These are phyloP conservation scores for Torymus tubicola DNA, from an alignment of 2,888 invertebrate species.

Conservation along the genomic window DNA sequence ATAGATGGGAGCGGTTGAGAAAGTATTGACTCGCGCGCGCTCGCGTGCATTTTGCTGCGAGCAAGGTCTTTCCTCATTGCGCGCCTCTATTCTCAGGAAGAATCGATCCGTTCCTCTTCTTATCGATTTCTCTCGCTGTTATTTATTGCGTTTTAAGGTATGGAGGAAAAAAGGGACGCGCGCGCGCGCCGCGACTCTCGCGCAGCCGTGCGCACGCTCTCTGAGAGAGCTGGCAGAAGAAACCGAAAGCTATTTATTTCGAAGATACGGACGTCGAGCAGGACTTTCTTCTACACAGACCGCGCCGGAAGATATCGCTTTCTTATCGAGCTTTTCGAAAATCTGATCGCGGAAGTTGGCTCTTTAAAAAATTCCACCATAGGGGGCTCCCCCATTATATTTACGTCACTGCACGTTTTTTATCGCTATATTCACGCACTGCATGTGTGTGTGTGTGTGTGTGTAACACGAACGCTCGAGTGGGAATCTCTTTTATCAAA, in stretches of 20 bases:
- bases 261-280: slow-evolving; percentile 44
- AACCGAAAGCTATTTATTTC: slow-evolving; percentile 58
- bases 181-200: neutral
- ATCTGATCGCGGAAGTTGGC: slow-evolving; percentile 31
- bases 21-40: slow-evolving; percentile 37
- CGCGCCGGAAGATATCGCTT: slow-evolving; percentile 31
- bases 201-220: too few species aligned
- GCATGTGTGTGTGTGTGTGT: too few species aligned
- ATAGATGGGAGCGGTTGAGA: slow-evolving; percentile 56
- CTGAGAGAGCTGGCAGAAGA: slow-evolving; percentile 40
- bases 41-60: slow-evolving; percentile 46
- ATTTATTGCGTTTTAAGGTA: slow-evolving; percentile 56
- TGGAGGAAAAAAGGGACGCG: slow-evolving; percentile 23
- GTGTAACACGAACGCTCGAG: too few species aligned
- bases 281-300: slow-evolving; percentile 14
- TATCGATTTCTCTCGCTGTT: slow-evolving; percentile 55
- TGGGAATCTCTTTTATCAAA: too few species aligned
- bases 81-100: slow-evolving; percentile 51
- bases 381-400: too few species aligned
- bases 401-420: too few species aligned
- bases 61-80: slow-evolving; percentile 56
- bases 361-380: too few species aligned
- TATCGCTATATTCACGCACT: too few species aligned
- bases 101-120: slow-evolving; percentile 58
- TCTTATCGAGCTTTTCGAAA: slow-evolving; percentile 42